phyloP scores from a whole-genome alignment of 2,888 invertebrate genomes.

The Acleris cristana region DNA sequence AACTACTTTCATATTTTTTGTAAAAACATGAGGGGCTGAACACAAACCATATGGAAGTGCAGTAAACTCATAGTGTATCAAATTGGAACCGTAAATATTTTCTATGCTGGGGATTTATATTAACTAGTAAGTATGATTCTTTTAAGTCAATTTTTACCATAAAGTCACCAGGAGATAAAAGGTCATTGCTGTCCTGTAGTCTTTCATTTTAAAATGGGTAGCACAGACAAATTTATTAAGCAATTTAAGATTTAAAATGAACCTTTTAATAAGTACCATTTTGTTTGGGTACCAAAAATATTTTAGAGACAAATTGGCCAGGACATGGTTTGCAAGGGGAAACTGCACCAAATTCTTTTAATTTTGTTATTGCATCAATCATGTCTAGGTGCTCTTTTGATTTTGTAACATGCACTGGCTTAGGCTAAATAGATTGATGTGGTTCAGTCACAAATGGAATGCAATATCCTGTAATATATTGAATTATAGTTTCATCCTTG shows the following conservation, averaged over 20 bases:
- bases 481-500: too few species aligned
- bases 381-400: slow-evolving; percentile 22
- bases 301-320: slow-evolving; percentile 40
- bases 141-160: slow-evolving; percentile 43
- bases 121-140: slow-evolving; percentile 41
- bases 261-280: slow-evolving; percentile 5
- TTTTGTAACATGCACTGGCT: too few species aligned
- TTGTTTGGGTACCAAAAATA: slow-evolving; percentile 41
- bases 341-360: slow-evolving; percentile 41
- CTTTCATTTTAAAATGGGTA: slow-evolving; percentile 45
- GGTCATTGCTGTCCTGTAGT: slow-evolving; percentile 39
- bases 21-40: slow-evolving; percentile 18
- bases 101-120: slow-evolving; percentile 21
- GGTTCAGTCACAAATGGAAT: too few species aligned
- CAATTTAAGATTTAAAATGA: slow-evolving; percentile 41
- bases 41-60: slow-evolving; percentile 21
- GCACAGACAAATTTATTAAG: slow-evolving; percentile 41
- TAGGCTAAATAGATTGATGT: too few species aligned
- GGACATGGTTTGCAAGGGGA: slow-evolving; percentile 15
- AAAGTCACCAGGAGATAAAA: slow-evolving; percentile 35
- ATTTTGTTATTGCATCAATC: slow-evolving; percentile 38
- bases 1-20: slow-evolving; percentile 34
- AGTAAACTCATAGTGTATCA: slow-evolving; percentile 12
- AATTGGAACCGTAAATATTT: slow-evolving; percentile 43
- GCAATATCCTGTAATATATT: too few species aligned